phyloP scores from a whole-genome alignment of 2,797 vertebrate species.

The Epinephelus awoara region DNA sequence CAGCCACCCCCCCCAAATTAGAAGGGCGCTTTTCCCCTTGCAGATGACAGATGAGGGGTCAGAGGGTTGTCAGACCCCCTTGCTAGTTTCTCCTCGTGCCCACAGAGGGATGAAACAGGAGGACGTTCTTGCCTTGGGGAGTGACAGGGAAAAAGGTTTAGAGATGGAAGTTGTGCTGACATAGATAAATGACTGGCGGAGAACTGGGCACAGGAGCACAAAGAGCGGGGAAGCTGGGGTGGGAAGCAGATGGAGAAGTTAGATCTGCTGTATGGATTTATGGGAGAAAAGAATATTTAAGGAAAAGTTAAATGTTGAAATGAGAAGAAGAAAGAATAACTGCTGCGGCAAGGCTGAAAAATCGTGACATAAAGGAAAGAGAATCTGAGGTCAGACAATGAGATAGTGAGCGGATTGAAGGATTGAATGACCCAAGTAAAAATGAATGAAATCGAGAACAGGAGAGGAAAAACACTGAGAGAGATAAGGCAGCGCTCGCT shows the following conservation, averaged over 20 bases:
- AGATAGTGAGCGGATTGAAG: slow-evolving; percentile 15
- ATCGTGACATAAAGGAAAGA: background rate
- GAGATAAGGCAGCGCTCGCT: slow-evolving; percentile 64
- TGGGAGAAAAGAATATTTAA: slow-evolving; percentile 17
- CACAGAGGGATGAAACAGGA: slow-evolving; percentile 71
- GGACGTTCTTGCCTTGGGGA: slow-evolving; percentile 65
- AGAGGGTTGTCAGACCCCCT: slow-evolving; percentile 80
- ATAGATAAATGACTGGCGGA: slow-evolving; percentile 70
- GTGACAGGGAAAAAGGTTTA: slow-evolving; percentile 52
- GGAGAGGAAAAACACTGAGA: slow-evolving; percentile 41
- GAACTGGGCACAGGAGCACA: slow-evolving; percentile 42
- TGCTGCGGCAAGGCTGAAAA: slow-evolving; percentile 9
- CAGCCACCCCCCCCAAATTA: slow-evolving; percentile 75
- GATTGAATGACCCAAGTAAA: slow-evolving; percentile 34
- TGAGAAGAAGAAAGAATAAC: slow-evolving; percentile 1
- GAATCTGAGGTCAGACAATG: slow-evolving; percentile 22
- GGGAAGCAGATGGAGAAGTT: slow-evolving; percentile 48
- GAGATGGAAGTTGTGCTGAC: slow-evolving; percentile 67
- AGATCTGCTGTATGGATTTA: slow-evolving; percentile 38
- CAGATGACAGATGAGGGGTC: slow-evolving; percentile 86
- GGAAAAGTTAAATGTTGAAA: slow-evolving; percentile 11
- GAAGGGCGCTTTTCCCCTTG: slow-evolving; percentile 77
- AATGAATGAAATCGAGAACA: slow-evolving; percentile 46
- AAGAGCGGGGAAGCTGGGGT: background rate
- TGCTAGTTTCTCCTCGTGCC: slow-evolving; percentile 71